A percentile compares a stretch with the other conserved stretches of the same genome.
phyloP scores from a whole-genome alignment of 2,113 vertebrate species.

The Cheirogaleus medius region DNA sequence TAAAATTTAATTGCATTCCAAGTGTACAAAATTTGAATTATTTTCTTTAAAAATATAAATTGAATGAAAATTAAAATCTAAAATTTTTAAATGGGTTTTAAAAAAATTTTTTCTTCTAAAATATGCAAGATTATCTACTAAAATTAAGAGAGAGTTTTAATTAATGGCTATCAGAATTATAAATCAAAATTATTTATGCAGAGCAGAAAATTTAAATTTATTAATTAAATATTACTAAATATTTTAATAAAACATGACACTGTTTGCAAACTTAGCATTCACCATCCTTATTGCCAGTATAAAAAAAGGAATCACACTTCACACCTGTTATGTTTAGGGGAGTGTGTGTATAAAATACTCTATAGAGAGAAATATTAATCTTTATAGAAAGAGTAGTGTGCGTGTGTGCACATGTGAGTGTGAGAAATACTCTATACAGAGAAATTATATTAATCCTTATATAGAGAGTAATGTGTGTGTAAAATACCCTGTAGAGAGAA shows the following conservation, averaged over 20 bases:
- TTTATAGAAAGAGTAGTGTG: background rate
- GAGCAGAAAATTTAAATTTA: background rate
- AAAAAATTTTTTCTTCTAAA: slow-evolving; percentile 1
- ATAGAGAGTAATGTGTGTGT: background rate
- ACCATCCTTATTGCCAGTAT: background rate
- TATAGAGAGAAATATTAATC: background rate
- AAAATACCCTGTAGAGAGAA: background rate
- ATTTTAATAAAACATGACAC: background rate
- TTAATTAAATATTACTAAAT: background rate
- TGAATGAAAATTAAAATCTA: background rate
- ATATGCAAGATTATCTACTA: background rate
- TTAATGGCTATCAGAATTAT: background rate
- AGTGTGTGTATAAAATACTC: background rate
- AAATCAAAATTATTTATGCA: background rate
- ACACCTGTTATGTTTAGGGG: background rate
- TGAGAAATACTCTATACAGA: background rate
- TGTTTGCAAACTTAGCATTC: background rate
- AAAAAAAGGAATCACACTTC: background rate
- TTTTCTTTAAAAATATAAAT: background rate
- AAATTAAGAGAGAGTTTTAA: background rate
- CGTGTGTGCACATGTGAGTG: too few relatives aligned
- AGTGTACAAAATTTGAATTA: background rate
- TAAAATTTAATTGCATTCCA: background rate
- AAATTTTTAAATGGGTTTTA: background rate
- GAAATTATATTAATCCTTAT: background rate